phyloP scores from a whole-genome alignment of 1,140 invertebrate genomes.

The Eurosta solidaginis region DNA sequence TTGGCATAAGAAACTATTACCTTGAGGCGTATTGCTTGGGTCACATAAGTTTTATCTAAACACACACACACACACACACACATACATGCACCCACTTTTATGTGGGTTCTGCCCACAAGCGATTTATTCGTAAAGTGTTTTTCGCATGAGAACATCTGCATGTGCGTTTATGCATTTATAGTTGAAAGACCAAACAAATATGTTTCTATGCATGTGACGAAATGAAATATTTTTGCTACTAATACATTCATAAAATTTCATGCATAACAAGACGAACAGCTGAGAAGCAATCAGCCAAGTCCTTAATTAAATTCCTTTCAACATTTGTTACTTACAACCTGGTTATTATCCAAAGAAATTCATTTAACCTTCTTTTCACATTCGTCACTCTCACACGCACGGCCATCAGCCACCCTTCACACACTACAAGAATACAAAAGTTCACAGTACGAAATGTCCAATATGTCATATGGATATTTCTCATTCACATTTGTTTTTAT shows the following conservation, averaged over 20 bases:
- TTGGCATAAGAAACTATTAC: not conserved
- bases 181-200: not conserved
- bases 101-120: not conserved
- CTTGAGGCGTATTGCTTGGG: not conserved
- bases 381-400: not conserved
- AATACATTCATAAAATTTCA: not conserved
- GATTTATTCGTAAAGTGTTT: not conserved
- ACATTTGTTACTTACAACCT: not conserved
- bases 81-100: not conserved
- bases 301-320: conserved; percentile 16
- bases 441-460: too few relatives aligned
- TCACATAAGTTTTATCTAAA: not conserved
- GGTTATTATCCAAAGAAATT: not conserved
- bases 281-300: not conserved
- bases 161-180: not conserved
- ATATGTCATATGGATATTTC: not conserved
- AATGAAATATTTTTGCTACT: not conserved
- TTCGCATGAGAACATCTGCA: too few relatives aligned
- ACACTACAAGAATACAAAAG: too few relatives aligned
- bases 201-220: not conserved
- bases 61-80: not conserved
- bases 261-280: not conserved
- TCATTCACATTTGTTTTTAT: not conserved
- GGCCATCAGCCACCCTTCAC: too few relatives aligned
- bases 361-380: not conserved